Evolutionary conservation across 2,888 invertebrate species (phyloP), one percentile per base, ranked within the genome.

Genomic region (Labia minor): DNA sequence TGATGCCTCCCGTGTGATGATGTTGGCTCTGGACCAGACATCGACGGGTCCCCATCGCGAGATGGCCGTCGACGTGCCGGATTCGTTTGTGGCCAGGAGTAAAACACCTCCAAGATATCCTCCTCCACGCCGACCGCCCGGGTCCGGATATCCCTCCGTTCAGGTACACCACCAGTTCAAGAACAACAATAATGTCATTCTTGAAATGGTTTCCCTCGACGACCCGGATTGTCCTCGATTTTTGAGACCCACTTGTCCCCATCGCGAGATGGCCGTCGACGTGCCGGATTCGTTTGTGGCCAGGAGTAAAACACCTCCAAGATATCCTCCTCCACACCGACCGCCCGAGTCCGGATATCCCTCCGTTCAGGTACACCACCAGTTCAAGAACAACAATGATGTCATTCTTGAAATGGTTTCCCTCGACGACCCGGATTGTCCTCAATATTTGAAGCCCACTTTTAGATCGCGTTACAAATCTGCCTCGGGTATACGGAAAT

Each of bases 231-330:
- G n/a, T n/a, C n/a, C n/a, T n/a, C 65, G 67, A 67, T 33, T 73
- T 72, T n/a, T 68, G 61, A 20, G 74, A 70, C 65, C 73, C 73
- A 21, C n/a, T n/a, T n/a, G 90, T 79, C 92, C 92, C 76, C 95
- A 95, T 84, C 88, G 96, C 77, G 97, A 97, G 86, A 94, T 96
- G 92, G 95, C 97, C 77, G 95, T 97, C 79, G 97, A 97, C 81
- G 95, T 95, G 75, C 97, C 97, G 76, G 95, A 95, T 78, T 89
- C 89, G 74, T 95, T 95, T 82, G 87, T 93, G 75, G 92, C 90
- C 72, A 83, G 90, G 75, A 90, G 89, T 79, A 95, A 95, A 81
- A 92, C 92, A 71, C 92, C 93, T 62, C 95, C 94, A 49, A 84
- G 92, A 74, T 94, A 92, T 83, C 91, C 91, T 70, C 90, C 91